Conservation (phyloP, 2,888 invertebrate species). For the Mimumesa dahlbomi region DNA sequence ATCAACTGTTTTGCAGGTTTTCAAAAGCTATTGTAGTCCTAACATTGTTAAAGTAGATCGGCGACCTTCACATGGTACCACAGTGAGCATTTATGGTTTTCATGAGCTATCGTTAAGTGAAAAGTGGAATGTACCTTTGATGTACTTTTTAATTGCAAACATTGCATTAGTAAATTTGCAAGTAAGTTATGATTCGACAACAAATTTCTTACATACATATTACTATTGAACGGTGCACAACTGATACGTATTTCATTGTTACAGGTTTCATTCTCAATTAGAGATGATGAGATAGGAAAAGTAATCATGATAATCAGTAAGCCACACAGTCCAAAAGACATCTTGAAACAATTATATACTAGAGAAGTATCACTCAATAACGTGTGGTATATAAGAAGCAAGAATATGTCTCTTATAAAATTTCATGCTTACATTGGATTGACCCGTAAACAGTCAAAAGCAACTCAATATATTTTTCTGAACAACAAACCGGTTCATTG, state of each 20-base stretch:
- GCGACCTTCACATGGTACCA: slow-evolving; percentile 87
- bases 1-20: slow-evolving; percentile 33
- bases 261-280: slow-evolving; percentile 84
- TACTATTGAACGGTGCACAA: background rate
- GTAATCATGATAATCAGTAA: slow-evolving; percentile 79
- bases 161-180: slow-evolving; percentile 85
- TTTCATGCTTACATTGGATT: slow-evolving; percentile 64
- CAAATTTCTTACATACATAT: background rate
- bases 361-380: slow-evolving; percentile 22
- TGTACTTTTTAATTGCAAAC: slow-evolving; percentile 83
- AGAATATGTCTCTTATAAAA: slow-evolving; percentile 11
- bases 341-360: slow-evolving; percentile 63
- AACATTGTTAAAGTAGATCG: slow-evolving; percentile 66
- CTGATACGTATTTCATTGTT: background rate
- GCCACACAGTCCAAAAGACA: slow-evolving; percentile 55
- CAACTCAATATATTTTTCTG: slow-evolving; percentile 57
- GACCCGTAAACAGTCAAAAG: slow-evolving; percentile 24
- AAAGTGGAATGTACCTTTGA: slow-evolving; percentile 83
- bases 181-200: slow-evolving; percentile 70
- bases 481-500: slow-evolving; percentile 63
- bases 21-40: slow-evolving; percentile 54
- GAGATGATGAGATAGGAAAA: slow-evolving; percentile 84
- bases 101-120: slow-evolving; percentile 83
- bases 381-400: slow-evolving; percentile 50
- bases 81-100: slow-evolving; percentile 86